Conservation (phyloP, 2,888 invertebrate species). For the Nematopogon swammerdamellus region DNA sequence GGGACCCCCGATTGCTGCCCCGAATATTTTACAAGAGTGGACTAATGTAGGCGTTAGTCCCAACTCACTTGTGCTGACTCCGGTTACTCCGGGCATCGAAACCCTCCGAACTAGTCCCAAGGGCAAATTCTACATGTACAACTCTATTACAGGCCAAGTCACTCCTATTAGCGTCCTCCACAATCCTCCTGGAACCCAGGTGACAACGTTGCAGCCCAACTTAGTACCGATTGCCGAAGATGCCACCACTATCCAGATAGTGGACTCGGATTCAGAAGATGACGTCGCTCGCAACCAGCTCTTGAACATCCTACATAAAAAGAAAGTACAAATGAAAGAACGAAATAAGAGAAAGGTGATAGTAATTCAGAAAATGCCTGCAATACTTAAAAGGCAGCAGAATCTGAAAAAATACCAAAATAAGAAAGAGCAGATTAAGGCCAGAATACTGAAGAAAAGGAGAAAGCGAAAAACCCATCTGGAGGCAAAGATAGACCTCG, state of each 20-base stretch:
- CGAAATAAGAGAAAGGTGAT: too few species aligned
- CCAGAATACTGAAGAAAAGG: too few species aligned
- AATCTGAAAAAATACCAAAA: too few species aligned
- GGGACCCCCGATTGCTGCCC: slow-evolving; percentile 4
- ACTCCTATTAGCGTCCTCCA: slow-evolving; percentile 25
- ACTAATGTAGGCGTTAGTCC: background rate
- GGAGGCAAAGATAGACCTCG: slow-evolving; percentile 17
- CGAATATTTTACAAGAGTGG: slow-evolving; percentile 1
- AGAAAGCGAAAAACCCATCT: slow-evolving; percentile 7
- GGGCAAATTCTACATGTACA: slow-evolving; percentile 32
- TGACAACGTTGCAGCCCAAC: too few species aligned
- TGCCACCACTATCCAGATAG: too few species aligned
- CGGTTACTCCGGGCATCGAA: slow-evolving; percentile 32
- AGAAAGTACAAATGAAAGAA: too few species aligned
- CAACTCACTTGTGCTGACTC: slow-evolving; percentile 15
- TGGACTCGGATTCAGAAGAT: background rate
- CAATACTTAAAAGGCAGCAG: too few species aligned
- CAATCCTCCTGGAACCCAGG: background rate
- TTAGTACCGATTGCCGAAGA: too few species aligned
- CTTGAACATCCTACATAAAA: too few species aligned
- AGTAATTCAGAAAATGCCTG: too few species aligned
- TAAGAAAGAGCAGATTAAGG: too few species aligned
- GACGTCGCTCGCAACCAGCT: too few species aligned
- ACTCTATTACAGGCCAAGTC: slow-evolving; percentile 25
- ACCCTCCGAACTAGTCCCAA: slow-evolving; percentile 21